These are phyloP conservation scores for Scaptomyza graminum DNA, from an alignment of 1,140 invertebrate genomes.

Conservation along the genomic window DNA sequence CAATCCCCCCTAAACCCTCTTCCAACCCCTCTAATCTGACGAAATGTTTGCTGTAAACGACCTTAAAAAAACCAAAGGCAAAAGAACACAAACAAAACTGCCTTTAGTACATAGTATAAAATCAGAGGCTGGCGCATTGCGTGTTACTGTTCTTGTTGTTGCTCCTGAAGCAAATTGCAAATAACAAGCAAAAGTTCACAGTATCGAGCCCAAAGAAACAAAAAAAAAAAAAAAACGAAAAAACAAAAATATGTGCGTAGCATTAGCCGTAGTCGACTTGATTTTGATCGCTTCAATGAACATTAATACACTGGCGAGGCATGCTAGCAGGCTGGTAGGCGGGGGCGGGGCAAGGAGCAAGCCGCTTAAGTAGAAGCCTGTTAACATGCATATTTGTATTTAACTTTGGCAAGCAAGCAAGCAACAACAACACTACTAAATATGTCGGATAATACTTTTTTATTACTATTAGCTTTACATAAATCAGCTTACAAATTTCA, in stretches of 20 bases:
- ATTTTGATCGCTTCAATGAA: slow-evolving; percentile 82
- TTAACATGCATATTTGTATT: slow-evolving; percentile 80
- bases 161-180: slow-evolving; percentile 67
- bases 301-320: slow-evolving; percentile 68
- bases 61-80: slow-evolving; percentile 70
- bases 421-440: not conserved
- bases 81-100: slow-evolving; percentile 64
- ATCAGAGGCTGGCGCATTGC: slow-evolving; percentile 57
- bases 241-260: slow-evolving; percentile 72
- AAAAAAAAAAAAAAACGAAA: slow-evolving; percentile 53
- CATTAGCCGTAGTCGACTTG: slow-evolving; percentile 81
- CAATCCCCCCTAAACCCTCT: not conserved
- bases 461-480: not conserved
- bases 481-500: not conserved
- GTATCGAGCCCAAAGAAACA: slow-evolving; percentile 44
- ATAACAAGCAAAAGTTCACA: slow-evolving; percentile 77
- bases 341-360: slow-evolving; percentile 25
- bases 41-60: slow-evolving; percentile 80
- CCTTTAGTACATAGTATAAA: slow-evolving; percentile 54
- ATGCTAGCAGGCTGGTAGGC: not conserved
- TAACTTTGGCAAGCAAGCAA: slow-evolving; percentile 54
- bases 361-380: slow-evolving; percentile 73
- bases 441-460: not conserved
- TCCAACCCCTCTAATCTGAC: slow-evolving; percentile 16
- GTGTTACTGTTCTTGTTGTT: slow-evolving; percentile 28